phyloP scores from a whole-genome alignment of 2,113 vertebrate species.

The Saguinus midas region DNA sequence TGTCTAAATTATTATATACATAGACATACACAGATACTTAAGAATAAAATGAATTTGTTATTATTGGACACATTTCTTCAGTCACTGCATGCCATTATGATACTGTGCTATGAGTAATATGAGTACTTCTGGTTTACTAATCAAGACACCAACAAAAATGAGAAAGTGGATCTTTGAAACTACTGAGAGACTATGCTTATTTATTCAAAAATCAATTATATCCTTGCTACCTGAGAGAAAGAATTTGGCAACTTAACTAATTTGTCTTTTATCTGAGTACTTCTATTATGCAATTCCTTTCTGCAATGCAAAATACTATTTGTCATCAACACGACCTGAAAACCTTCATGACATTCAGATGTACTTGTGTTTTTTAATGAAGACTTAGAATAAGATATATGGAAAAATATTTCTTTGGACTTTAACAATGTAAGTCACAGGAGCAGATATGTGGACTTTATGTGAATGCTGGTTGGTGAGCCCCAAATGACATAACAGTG shows the following conservation, averaged over 20 bases:
- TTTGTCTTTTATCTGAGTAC: slow-evolving; percentile 12
- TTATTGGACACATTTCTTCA: not conserved
- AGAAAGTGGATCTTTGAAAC: not conserved
- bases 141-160: not conserved
- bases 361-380: not conserved
- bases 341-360: not conserved
- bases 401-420: not conserved
- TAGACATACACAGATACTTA: not conserved
- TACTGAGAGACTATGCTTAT: not conserved
- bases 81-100: not conserved
- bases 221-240: not conserved
- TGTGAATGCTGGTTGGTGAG: not conserved
- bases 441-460: not conserved
- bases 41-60: not conserved
- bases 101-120: not conserved
- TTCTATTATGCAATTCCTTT: not conserved
- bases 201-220: slow-evolving; percentile 1
- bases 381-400: not conserved
- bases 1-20: not conserved
- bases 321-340: not conserved
- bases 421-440: not conserved
- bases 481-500: not conserved
- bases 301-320: not conserved
- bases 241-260: slow-evolving; percentile 25
- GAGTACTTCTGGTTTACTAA: not conserved